Evolutionary conservation across 1,140 invertebrate species (phyloP).

Genomic region (Dinoponera quadriceps): DNA sequence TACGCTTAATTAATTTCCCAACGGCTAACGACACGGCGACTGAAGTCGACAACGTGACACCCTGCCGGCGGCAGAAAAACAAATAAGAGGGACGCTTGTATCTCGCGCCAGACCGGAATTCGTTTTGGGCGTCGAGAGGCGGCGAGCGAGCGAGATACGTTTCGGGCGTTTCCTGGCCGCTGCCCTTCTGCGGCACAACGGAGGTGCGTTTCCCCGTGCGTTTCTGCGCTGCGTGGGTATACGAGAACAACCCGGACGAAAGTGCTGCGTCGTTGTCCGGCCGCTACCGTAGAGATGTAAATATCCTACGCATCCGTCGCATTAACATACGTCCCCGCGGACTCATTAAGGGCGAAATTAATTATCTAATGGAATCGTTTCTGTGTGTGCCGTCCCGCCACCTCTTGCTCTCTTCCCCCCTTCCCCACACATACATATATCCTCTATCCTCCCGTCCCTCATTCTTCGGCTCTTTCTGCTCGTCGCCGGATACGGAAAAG

Average conservation of each 20-base stretch:
- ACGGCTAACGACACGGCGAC: constrained; percentile 24
- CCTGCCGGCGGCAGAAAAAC: constrained; percentile 24
- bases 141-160: constrained; percentile 52
- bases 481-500: constrained; percentile 49
- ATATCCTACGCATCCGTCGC: constrained; percentile 79
- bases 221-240: constrained; percentile 70
- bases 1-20: constrained; percentile 51
- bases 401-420: not conserved
- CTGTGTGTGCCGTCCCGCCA: constrained; percentile 27
- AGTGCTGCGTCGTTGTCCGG: constrained; percentile 68
- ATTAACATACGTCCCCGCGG: constrained; percentile 84
- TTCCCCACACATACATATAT: too few relatives aligned
- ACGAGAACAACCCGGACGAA: constrained; percentile 68
- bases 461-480: too few relatives aligned
- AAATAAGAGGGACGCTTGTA: constrained; percentile 46
- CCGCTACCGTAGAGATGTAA: constrained; percentile 84
- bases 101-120: constrained; percentile 42
- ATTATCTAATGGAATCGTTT: constrained; percentile 81
- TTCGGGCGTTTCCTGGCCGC: constrained; percentile 23
- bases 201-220: constrained; percentile 62
- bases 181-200: constrained; percentile 11
- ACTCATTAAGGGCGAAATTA: constrained; percentile 84
- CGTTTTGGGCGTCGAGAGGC: constrained; percentile 35
- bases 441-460: too few relatives aligned
- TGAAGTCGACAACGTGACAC: not conserved